A percentile compares a stretch with the other conserved stretches of the same genome.
Conservation (phyloP, 2,113 vertebrate species). For the Heteronetta atricapilla region DNA sequence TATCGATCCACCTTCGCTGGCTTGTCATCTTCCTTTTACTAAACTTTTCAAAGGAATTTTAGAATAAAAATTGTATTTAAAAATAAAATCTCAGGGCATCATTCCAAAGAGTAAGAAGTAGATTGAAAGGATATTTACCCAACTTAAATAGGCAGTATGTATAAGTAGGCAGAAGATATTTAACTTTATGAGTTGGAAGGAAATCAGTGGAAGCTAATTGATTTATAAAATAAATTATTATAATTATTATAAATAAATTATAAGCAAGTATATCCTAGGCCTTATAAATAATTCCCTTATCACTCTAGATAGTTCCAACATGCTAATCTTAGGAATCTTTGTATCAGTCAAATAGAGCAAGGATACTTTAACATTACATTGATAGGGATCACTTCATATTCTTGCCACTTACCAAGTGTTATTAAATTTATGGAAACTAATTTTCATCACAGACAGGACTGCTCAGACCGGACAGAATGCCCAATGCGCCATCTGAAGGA, state of each 20-base stretch:
- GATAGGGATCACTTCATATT: neutral
- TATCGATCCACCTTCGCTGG: neutral
- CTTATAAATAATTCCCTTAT: neutral
- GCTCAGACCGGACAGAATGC: fast-evolving
- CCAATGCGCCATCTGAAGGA: neutral
- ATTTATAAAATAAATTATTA: neutral
- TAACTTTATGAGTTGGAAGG: neutral
- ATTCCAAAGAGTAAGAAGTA: neutral
- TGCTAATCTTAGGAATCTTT: neutral
- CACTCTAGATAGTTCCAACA: neutral
- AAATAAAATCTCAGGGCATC: neutral
- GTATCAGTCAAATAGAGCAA: neutral
- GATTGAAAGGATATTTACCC: neutral
- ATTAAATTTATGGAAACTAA: neutral
- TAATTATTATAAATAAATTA: constrained; percentile 21
- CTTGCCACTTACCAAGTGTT: neutral
- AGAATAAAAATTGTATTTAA: neutral
- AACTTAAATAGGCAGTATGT: neutral
- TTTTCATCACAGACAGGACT: neutral
- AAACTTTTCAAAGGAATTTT: neutral
- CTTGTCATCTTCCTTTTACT: neutral
- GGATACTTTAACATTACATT: neutral
- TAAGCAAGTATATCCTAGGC: neutral
- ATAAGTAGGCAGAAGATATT: neutral
- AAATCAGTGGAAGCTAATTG: constrained; percentile 3